Base-by-base conservation (phyloP, 2,113 vertebrate species). In the Cottus gobio region DNA sequence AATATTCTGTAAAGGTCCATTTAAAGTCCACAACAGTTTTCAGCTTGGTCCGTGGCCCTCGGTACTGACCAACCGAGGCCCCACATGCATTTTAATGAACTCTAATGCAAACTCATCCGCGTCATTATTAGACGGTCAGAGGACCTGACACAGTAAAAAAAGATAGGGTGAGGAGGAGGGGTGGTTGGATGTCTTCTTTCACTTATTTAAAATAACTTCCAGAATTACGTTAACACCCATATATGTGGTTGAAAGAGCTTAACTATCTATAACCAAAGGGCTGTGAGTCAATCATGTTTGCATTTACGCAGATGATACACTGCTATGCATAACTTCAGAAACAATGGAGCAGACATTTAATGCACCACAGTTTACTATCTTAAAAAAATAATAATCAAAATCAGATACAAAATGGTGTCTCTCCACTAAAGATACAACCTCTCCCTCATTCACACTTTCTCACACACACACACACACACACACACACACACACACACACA, bases 401-500 rank as follows among this genome's bases (percentile, higher is more conserved):
- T 31, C 30, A 1, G 10, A 22, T 67, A 10, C 12, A 22, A 12
- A n/a, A 68, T 60, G 54, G 26, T 31, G 36, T 44, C n/a, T 24
- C 5, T 57, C 8, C 58, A 36, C 26, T 15, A 16, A 28, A 31
- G 7, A 54, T 52, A 39, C 34, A 22, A 9, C n/a, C 36, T 36
- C 52, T 28, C 16, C 11, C 18, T 13, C 30, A 1, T 18, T 0
- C 28, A 1, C 37, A 1, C 24, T 7, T 28, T 0, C 26, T 7
- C 56, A 7, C 26, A 57, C 71, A 60, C 52, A 44, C 54, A 13
- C 12, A 56, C 28, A 0, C 37, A 1, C 24, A 4, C 56, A 0
- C 56, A 16, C 56, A 13, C 24, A 63, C 71, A 58, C 60, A 44
- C 56, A 15, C 12, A 36, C 44, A 66, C 52, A 63, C 20, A 73